Conservation (phyloP, 2,797 vertebrate genomes). For the Gallinago solitaria region DNA sequence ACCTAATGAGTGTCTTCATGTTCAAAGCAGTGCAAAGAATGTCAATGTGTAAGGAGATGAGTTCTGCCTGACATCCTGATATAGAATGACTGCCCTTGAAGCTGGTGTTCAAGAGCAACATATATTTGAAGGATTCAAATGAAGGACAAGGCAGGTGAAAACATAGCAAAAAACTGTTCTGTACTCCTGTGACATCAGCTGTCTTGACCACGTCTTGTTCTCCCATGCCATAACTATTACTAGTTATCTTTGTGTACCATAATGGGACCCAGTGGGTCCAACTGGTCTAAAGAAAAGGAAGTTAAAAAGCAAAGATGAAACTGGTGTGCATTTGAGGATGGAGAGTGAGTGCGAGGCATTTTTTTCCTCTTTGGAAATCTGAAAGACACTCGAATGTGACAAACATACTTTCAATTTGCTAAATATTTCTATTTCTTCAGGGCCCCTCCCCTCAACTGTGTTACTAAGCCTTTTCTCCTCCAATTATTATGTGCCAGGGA, state of each 20-base stretch:
- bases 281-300: not conserved
- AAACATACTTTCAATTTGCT: not conserved
- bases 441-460: accelerated
- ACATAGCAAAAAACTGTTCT: not conserved
- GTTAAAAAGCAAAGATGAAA: not conserved
- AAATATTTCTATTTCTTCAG: not conserved
- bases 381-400: not conserved
- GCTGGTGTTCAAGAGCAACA: not conserved
- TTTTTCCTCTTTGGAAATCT: not conserved
- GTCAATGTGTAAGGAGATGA: not conserved
- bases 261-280: not conserved
- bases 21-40: not conserved
- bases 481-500: not conserved
- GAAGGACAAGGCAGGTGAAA: not conserved
- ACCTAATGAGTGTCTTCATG: not conserved
- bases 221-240: not conserved
- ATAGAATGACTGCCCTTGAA: not conserved
- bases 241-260: not conserved
- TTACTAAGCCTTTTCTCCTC: not conserved
- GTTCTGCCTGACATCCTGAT: not conserved
- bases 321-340: not conserved
- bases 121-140: not conserved
- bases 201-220: not conserved
- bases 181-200: not conserved
- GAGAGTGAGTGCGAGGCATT: not conserved